A percentile compares a stretch with the other conserved stretches of the same genome.
These are phyloP conservation scores for Ceratoteleas bidentatus DNA, from an alignment of 1,140 invertebrate genomes.

Conservation along the genomic window DNA sequence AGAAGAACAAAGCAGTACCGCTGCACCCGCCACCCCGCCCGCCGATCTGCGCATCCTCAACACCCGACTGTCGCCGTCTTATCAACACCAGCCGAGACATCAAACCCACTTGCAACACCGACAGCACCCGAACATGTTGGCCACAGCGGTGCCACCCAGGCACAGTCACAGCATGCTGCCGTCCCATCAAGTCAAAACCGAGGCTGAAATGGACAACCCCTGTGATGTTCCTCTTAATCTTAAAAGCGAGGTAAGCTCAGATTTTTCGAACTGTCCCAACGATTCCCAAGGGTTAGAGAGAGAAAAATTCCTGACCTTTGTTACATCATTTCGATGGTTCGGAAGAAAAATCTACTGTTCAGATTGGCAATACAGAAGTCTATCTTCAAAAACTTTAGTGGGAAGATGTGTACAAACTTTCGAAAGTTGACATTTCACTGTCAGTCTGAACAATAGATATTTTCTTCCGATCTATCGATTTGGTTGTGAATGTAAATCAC, in stretches of 20 bases:
- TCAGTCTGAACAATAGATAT: too few relatives aligned
- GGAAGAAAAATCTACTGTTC: too few relatives aligned
- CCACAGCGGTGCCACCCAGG: conserved; percentile 78
- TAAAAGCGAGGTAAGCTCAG: conserved; percentile 80
- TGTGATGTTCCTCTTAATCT: conserved; percentile 80
- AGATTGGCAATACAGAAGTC: too few relatives aligned
- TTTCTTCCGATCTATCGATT: too few relatives aligned
- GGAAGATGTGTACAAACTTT: too few relatives aligned
- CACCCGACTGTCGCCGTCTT: conserved; percentile 77
- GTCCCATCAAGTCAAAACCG: conserved; percentile 79
- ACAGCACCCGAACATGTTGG: conserved; percentile 80
- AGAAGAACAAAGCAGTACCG: conserved; percentile 82
- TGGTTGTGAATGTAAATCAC: too few relatives aligned
- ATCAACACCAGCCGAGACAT: conserved; percentile 76
- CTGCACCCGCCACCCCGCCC: conserved; percentile 80
- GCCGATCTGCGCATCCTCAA: conserved; percentile 80
- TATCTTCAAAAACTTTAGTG: too few relatives aligned
- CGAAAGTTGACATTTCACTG: too few relatives aligned
- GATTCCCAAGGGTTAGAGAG: too few relatives aligned
- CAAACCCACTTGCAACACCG: conserved; percentile 77
- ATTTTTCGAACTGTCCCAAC: too few relatives aligned
- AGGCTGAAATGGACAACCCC: conserved; percentile 77
- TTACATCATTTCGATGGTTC: too few relatives aligned
- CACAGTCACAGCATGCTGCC: conserved; percentile 78
- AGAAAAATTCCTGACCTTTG: too few relatives aligned